Evolutionary conservation across 2,113 vertebrate species (phyloP), one percentile per base, ranked within the genome.

Genomic region (Marcusenius ussheri): DNA sequence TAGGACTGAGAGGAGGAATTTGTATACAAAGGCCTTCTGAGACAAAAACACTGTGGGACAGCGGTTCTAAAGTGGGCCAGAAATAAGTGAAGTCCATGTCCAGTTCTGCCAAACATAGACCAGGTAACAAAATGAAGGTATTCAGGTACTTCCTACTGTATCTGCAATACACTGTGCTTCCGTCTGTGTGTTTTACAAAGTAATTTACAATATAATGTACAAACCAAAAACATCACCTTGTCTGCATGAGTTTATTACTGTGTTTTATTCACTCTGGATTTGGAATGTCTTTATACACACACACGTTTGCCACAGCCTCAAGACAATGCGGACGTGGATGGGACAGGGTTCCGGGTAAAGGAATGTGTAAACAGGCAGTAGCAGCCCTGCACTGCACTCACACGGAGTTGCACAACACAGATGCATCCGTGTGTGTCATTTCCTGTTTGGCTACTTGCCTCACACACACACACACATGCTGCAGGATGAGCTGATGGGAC

Each of bases 391-490:
- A 31, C 94, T 96, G 97, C 95, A 95, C 95, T 95, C 95, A 96
- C 95, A 96, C 95, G 96, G 95, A 93, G 93, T 97, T 97, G 95
- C 97, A 95, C 96, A 97, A 97, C 95, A 95, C 94, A 95, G 96
- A 97, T 96, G 96, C 95, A 95, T 97, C 95, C 96, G 92, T 93
- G 95, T 97, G 96, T 97, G 96, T 97, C 97, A 97, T 96, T 97
- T 97, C 97, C 97, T 97, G 96, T 95, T 95, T 97, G 96, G 96
- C 96, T 93, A 95, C 91, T 93, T 93, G 95, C 96, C 97, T 95
- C 95, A 94, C 31, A 35, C 31, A 27, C 24, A 62, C 58, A 74
- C 70, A 74, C 70, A 42, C 93, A 96, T 95, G 95, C 95, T 96
- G 95, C 92, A 90, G 50, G 91, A 91, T 27, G 83, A 84, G 83